Conservation (phyloP, 1,140 invertebrate genomes). For the Sminthurinus signatus region DNA sequence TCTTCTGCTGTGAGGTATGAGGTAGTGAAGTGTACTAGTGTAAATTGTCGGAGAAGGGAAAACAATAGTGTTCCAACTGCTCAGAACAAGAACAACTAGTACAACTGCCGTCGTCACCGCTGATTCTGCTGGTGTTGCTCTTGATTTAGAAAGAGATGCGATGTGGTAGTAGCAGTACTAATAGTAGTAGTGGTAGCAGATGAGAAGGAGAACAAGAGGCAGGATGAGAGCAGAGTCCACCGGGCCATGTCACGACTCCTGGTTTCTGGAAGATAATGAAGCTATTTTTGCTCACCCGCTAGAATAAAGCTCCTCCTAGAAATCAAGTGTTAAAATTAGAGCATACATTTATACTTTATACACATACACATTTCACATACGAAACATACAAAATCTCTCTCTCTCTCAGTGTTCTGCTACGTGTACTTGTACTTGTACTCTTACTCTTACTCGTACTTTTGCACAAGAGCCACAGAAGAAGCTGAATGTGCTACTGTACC, state of each 20-base stretch:
- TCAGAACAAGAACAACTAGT: no score
- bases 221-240: conserved; percentile 30
- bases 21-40: no score
- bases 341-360: background rate
- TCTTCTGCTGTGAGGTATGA: no score
- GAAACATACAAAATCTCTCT: background rate
- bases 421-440: background rate
- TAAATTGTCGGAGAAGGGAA: no score
- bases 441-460: background rate
- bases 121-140: no score
- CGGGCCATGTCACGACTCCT: conserved; percentile 31
- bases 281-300: conserved; percentile 37
- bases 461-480: background rate
- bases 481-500: background rate
- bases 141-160: background rate
- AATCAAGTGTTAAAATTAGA: conserved; percentile 29
- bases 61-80: no score
- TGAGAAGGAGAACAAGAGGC: background rate
- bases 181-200: background rate
- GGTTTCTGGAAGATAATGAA: conserved; percentile 36
- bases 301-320: conserved; percentile 20
- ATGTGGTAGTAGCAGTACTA: background rate
- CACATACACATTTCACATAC: background rate
- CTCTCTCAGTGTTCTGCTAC: background rate
- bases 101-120: no score